Evolutionary conservation across 2,113 vertebrate species (phyloP).

Genomic region (Anolis sagrei): DNA sequence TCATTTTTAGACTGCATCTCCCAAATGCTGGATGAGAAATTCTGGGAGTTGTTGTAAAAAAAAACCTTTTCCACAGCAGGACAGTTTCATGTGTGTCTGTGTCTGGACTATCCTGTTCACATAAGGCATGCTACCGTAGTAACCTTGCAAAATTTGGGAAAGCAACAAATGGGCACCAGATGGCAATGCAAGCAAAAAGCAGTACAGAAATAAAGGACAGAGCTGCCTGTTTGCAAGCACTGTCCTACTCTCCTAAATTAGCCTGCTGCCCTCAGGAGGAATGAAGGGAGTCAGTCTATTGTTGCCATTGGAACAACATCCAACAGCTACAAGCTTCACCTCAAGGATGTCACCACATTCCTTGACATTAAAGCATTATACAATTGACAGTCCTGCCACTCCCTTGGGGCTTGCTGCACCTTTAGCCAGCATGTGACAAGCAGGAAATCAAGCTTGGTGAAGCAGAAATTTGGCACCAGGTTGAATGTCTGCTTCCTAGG

Average conservation of each 20-base stretch:
- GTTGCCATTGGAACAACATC: background rate
- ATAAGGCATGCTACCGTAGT: too few species aligned
- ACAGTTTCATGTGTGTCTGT: background rate
- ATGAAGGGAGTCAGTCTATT: background rate
- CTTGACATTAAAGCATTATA: background rate
- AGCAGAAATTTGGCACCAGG: background rate
- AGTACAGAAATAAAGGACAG: background rate
- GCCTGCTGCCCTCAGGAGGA: background rate
- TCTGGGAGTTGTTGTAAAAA: too few species aligned
- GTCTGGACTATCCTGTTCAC: background rate
- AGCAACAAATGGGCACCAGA: background rate
- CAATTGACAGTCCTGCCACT: background rate
- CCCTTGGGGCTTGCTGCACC: too few species aligned
- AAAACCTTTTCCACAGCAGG: too few species aligned
- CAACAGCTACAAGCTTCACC: too few species aligned
- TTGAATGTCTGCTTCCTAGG: background rate
- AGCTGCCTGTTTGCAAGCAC: background rate
- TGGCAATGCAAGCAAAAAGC: background rate
- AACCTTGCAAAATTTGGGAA: background rate
- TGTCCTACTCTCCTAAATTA: background rate
- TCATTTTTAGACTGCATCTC: too few species aligned
- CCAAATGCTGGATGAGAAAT: too few species aligned
- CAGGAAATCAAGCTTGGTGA: background rate
- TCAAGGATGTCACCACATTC: background rate
- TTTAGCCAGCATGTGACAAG: background rate